Percentiles rank a stretch among this genome's conserved stretches.
Conservation (phyloP, 2,888 invertebrate species). For the Ligdia adustata region DNA sequence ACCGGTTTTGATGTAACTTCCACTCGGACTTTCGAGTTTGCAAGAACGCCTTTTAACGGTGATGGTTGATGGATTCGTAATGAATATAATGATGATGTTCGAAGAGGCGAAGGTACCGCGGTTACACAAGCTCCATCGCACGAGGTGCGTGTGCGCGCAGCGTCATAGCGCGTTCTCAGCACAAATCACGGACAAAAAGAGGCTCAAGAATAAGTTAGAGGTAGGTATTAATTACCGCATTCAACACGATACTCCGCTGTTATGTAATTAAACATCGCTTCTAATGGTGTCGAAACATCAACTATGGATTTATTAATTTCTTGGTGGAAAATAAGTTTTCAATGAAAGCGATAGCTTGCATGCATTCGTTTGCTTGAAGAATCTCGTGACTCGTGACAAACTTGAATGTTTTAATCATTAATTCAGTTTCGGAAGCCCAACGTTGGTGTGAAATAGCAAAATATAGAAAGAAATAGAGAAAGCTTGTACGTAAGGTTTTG, state of each 20-base stretch:
- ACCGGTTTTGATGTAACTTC: conserved; percentile 44
- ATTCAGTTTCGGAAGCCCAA: too few relatives aligned
- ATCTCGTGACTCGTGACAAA: too few relatives aligned
- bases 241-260: conserved; percentile 54
- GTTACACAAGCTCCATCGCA: conserved; percentile 51
- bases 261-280: conserved; percentile 59
- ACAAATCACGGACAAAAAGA: conserved; percentile 67
- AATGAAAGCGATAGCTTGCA: not conserved
- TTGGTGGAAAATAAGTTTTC: conserved; percentile 40
- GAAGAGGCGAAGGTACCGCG: conserved; percentile 36
- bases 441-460: too few relatives aligned
- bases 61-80: conserved; percentile 43
- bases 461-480: too few relatives aligned
- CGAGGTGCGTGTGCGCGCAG: conserved; percentile 42
- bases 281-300: conserved; percentile 48
- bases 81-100: conserved; percentile 48
- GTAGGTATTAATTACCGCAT: conserved; percentile 63
- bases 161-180: conserved; percentile 49
- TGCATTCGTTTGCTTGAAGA: too few relatives aligned
- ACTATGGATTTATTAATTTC: conserved; percentile 52
- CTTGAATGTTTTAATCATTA: too few relatives aligned
- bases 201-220: conserved; percentile 56
- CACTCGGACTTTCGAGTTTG: conserved; percentile 33
- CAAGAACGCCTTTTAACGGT: conserved; percentile 31
- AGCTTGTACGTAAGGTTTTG: too few relatives aligned